Conservation (phyloP, 2,113 vertebrate genomes). For the Rutilus rutilus region DNA sequence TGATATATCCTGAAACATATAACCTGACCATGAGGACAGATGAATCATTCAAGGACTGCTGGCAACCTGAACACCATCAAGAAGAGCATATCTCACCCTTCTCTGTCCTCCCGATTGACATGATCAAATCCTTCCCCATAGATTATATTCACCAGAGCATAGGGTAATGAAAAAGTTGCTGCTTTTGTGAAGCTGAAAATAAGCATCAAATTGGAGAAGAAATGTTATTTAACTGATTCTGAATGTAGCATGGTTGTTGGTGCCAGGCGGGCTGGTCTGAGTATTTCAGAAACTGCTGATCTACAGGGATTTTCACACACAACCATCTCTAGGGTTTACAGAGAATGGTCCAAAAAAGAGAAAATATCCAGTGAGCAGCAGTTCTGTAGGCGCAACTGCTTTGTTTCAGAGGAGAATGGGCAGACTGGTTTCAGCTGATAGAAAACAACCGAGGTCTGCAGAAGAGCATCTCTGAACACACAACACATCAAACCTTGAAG, state of each 20-base stretch:
- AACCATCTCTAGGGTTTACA: too few species aligned
- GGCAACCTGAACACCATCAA: conserved; percentile 24
- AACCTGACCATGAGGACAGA: conserved; percentile 21
- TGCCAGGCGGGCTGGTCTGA: background rate
- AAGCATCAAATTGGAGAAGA: background rate
- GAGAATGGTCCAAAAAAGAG: too few species aligned
- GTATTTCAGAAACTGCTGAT: background rate
- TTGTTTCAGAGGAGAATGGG: background rate
- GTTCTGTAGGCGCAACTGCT: background rate
- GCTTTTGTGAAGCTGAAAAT: background rate
- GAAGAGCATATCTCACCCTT: background rate
- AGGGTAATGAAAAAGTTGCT: background rate
- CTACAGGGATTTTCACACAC: too few species aligned
- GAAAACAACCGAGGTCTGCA: too few species aligned
- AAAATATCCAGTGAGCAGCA: background rate
- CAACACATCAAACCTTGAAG: too few species aligned
- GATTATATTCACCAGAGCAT: background rate
- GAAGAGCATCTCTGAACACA: too few species aligned
- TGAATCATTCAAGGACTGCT: conserved; percentile 19
- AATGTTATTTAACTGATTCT: too few species aligned
- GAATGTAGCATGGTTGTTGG: too few species aligned
- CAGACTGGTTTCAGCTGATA: background rate
- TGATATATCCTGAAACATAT: background rate
- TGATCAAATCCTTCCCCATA: conserved; percentile 12
- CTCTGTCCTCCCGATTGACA: background rate